These are phyloP conservation scores for Junonia oenone DNA, from an alignment of 2,888 invertebrate species.

Conservation along the genomic window DNA sequence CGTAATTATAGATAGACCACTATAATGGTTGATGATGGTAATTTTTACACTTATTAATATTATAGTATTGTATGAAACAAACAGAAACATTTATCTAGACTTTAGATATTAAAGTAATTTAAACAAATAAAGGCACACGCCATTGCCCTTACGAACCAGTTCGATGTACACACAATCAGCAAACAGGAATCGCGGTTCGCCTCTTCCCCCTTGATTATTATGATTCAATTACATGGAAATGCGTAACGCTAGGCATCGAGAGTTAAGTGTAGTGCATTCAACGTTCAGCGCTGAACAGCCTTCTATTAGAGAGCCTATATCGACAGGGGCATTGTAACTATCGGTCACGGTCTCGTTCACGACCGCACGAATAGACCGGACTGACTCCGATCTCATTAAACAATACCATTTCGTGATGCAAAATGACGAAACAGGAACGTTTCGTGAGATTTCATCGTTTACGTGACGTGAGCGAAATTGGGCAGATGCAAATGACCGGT, in stretches of 20 bases:
- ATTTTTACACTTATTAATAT: too few species aligned
- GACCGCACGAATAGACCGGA: conserved; percentile 35
- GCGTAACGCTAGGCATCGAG: conserved; percentile 30
- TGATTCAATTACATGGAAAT: conserved; percentile 45
- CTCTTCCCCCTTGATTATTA: conserved; percentile 50
- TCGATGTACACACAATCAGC: conserved; percentile 44
- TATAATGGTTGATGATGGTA: too few species aligned
- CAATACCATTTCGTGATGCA: conserved; percentile 50
- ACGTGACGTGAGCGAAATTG: conserved; percentile 39
- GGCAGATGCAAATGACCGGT: conserved; percentile 48
- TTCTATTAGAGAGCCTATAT: conserved; percentile 28
- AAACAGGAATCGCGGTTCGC: conserved; percentile 59
- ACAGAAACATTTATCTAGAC: not conserved
- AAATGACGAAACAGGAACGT: conserved; percentile 53
- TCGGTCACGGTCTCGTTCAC: conserved; percentile 60
- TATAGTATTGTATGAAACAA: too few species aligned
- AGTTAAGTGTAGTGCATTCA: conserved; percentile 21
- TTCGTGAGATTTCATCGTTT: conserved; percentile 45
- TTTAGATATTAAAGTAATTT: conserved; percentile 5
- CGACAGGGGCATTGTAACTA: conserved; percentile 53
- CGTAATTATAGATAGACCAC: too few species aligned
- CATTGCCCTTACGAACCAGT: conserved; percentile 45
- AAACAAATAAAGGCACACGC: conserved; percentile 24
- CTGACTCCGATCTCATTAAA: conserved; percentile 31
- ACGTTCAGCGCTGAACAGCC: conserved; percentile 19